These are phyloP conservation scores for Poecilia gillii DNA, from an alignment of 2,797 vertebrate species.

Conservation along the genomic window DNA sequence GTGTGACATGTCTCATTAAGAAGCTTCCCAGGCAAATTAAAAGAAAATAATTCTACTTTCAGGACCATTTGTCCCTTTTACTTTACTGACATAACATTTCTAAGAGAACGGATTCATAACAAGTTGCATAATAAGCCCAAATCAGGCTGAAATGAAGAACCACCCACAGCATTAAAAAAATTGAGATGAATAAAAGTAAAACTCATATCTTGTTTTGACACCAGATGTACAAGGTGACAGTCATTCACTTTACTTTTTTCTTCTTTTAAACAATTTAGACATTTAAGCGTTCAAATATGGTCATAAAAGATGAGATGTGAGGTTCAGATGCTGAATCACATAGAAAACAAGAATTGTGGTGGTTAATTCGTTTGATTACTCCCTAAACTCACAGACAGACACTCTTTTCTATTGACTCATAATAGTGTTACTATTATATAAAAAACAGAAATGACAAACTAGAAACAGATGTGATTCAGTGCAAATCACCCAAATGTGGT, in stretches of 20 bases:
- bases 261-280: neutral
- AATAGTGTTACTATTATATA: neutral
- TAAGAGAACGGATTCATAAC: neutral
- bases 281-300: neutral
- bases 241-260: neutral
- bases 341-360: neutral
- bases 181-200: neutral
- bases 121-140: neutral
- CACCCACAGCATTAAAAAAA: neutral
- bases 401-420: neutral
- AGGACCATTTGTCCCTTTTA: neutral
- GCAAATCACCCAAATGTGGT: neutral
- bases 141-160: neutral
- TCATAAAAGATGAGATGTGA: neutral
- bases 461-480: neutral
- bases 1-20: constrained; percentile 1
- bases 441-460: neutral
- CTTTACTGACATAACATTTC: neutral
- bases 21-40: neutral
- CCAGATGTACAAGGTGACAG: neutral
- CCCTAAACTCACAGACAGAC: neutral
- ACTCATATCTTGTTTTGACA: neutral
- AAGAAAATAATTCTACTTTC: neutral
- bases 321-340: neutral
- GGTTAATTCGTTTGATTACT: neutral